Base-by-base conservation (phyloP, 2,888 invertebrate species). In the Melitaea athalia region DNA sequence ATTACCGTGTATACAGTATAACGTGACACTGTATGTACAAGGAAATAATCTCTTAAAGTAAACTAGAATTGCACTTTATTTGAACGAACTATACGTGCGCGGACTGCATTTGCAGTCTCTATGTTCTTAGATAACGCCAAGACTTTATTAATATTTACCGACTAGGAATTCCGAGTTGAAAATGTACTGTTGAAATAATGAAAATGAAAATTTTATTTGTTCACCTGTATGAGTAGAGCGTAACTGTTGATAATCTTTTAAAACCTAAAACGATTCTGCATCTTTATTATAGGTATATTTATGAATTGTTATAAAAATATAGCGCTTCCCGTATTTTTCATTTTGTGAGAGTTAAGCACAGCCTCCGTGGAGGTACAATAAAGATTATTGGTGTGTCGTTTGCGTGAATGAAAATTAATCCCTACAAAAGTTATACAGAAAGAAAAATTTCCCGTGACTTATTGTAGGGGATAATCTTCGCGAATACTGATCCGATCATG, bases 21-120 rank as follows among this genome's bases (percentile, higher is more conserved):
- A 85, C 79, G 82, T 77, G 83, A 86, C 85, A 80, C 84, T 87
- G 85, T 57, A 42, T 87, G 85, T 79, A 77, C 84, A 83, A 85
- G 87, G 82, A 88, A 88, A 88, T 89, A 89, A 89, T 90, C 88
- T 88, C 81, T 84, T 79, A 81, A 77, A 85, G 84, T 84, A 89
- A 89, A 89, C 84, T 87, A 83, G 80, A 79, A 76, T 81, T 86
- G 86, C 88, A 86, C 82, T 87, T 87, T 87, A 86, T 87, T 84
- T 81, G 81, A 79, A 83, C 78, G 78, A 76, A 73, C 77, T 79
- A 80, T 79, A 85, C 86, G 83, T 84, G 84, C 78, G 61, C 75
- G 68, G 85, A 81, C 78, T 83, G 77, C 77, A 71, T 77, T 75
- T 72, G 75, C 72, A 70, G 72, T 68, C 63, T 72, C 71, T 70